Evolutionary conservation across 2,888 invertebrate genomes (phyloP).

Genomic region (Galerucella nymphaeae): DNA sequence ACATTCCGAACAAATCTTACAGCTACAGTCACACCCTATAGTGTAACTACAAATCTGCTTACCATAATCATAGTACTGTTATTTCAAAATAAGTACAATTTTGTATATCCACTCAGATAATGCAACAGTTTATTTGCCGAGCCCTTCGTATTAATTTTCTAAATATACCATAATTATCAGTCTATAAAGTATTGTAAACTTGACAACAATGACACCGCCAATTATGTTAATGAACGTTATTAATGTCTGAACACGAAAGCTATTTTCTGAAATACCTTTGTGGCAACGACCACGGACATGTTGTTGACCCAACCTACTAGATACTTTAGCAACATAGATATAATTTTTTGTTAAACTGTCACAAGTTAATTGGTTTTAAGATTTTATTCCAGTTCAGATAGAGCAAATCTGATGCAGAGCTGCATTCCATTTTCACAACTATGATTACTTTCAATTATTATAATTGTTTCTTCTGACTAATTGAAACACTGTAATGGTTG

Average conservation of each 20-base stretch:
- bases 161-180: constrained; percentile 31
- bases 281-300: constrained; percentile 23
- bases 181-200: constrained; percentile 22
- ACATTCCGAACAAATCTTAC: too few relatives aligned
- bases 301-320: constrained; percentile 17
- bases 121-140: constrained; percentile 20
- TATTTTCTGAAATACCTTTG: constrained; percentile 30
- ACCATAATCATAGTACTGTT: neutral
- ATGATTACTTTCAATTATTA: constrained; percentile 41
- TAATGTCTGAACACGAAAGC: constrained; percentile 30
- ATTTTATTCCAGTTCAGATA: neutral
- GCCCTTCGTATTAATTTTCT: constrained; percentile 14
- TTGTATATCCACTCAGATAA: neutral
- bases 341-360: neutral
- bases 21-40: too few relatives aligned
- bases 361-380: neutral
- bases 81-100: neutral
- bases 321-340: neutral
- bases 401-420: neutral
- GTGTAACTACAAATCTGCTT: too few relatives aligned
- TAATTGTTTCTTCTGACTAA: constrained; percentile 44
- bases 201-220: constrained; percentile 29
- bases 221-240: constrained; percentile 39
- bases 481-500: constrained; percentile 34
- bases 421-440: neutral